Evolutionary conservation across 2,888 invertebrate genomes (phyloP).

Genomic region (Amitus sp.): DNA sequence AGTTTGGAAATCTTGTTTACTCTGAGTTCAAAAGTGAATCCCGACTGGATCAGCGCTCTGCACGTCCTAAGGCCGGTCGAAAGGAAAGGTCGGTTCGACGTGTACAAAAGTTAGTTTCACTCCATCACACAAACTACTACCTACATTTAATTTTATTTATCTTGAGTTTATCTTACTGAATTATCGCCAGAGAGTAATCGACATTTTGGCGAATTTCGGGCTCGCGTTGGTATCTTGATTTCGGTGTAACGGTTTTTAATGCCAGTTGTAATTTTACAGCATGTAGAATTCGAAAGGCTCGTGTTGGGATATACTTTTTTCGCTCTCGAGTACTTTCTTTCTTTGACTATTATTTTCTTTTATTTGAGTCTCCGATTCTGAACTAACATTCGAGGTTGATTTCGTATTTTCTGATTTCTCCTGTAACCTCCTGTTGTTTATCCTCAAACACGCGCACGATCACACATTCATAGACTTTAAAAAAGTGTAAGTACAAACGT

Average conservation of each 20-base stretch:
- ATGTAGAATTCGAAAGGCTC: conserved; percentile 55
- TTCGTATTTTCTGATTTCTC: background rate
- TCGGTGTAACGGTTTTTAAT: conserved; percentile 42
- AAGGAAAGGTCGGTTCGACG: conserved; percentile 72
- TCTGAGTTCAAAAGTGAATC: conserved; percentile 94
- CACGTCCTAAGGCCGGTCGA: conserved; percentile 80
- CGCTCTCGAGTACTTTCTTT: conserved; percentile 4
- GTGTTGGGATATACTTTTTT: conserved; percentile 46
- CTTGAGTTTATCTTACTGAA: conserved; percentile 5
- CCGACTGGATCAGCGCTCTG: conserved; percentile 98
- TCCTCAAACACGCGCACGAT: no score
- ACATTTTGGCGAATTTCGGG: background rate
- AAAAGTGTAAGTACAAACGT: no score
- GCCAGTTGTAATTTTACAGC: conserved; percentile 60
- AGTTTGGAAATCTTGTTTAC: conserved; percentile 91
- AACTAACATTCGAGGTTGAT: background rate
- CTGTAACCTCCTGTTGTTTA: background rate
- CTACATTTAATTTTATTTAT: conserved; percentile 9
- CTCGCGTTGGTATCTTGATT: background rate
- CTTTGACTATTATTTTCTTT: conserved; percentile 3
- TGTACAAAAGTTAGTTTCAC: conserved; percentile 66
- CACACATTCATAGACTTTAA: no score
- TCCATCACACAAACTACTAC: conserved; percentile 63
- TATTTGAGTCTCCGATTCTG: background rate
- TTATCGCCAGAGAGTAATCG: no score